Conservation (phyloP, 1,140 invertebrate genomes). For the Agrilus planipennis region DNA sequence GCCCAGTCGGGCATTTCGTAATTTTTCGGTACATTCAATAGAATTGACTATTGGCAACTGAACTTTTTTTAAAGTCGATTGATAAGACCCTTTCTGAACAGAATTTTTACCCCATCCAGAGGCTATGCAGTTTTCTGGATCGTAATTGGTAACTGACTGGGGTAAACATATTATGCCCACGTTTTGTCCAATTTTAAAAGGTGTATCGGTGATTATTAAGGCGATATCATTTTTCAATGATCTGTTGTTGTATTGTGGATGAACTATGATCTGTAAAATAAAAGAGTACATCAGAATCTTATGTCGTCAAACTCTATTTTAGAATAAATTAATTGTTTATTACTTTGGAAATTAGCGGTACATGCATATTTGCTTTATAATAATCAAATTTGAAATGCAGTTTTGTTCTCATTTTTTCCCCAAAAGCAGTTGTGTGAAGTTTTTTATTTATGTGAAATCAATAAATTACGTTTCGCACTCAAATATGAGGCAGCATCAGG, state of each 20-base stretch:
- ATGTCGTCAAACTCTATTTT: no score
- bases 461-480: no score
- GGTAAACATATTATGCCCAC: conserved; percentile 43
- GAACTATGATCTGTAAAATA: no score
- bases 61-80: conserved; percentile 48
- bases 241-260: conserved; percentile 26
- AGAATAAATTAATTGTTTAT: no score
- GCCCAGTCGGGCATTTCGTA: conserved; percentile 50
- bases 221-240: conserved; percentile 58
- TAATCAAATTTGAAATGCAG: no score
- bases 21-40: conserved; percentile 38
- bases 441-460: no score
- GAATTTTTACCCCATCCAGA: conserved; percentile 58
- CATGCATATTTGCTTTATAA: no score
- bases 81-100: conserved; percentile 37
- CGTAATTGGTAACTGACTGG: conserved; percentile 13
- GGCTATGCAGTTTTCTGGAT: conserved; percentile 37
- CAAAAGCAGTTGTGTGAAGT: no score
- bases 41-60: conserved; percentile 47
- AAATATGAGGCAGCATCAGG: no score
- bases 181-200: conserved; percentile 39
- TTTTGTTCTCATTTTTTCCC: no score
- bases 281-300: no score
- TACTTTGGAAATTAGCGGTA: no score
- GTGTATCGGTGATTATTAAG: conserved; percentile 45